Base-by-base conservation (phyloP, 2,888 invertebrate genomes). In the Augochlorella aurata region DNA sequence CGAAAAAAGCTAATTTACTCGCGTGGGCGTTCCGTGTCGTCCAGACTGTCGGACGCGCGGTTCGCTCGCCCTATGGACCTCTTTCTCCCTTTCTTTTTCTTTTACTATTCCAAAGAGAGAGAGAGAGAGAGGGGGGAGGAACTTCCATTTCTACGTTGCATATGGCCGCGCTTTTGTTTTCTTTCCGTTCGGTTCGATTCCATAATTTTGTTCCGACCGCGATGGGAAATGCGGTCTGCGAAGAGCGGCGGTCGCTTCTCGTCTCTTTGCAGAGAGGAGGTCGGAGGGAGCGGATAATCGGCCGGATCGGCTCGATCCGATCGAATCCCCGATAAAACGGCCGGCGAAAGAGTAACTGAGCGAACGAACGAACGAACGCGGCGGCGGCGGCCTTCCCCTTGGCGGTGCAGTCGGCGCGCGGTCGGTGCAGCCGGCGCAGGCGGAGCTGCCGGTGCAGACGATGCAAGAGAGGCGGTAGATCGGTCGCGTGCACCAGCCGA, bases 301-400 rank as follows among this genome's bases (percentile, higher is more conserved):
- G 73, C 44, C 49, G 63, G 69, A 61, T 67, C 78, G 66, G 52
- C 38, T 65, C 44, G 29, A 38, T 29, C 61, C 61, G 78, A 74
- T 79, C 79, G 79, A 76, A 66, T 29, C 74, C 81, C 69, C 74
- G 81, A 70, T 70, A 29, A 79, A 79, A 65, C 50, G 44, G 38
- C n/a, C 14, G 5, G 9, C 24, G 16, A 61, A 9, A 61, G 29
- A 24, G 50, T 38, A 66, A 24, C 21, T 21, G 54, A 29, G 10
- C 49, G 38, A 38, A 38, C 38, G 38, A 38, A 38, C 38, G 38
- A 29, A 29, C 29, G 29, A 29, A 29, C 29, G 24, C 50, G 16
- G 50, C 47, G 18, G 50, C 24, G 24, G 44, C 8, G 16, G 45
- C 18, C 29, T 61, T 69, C 61, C 68, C 61, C 68, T 12, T 58